These are phyloP conservation scores for Ormyrus pomaceus DNA, from an alignment of 2,888 invertebrate species.

Conservation along the genomic window DNA sequence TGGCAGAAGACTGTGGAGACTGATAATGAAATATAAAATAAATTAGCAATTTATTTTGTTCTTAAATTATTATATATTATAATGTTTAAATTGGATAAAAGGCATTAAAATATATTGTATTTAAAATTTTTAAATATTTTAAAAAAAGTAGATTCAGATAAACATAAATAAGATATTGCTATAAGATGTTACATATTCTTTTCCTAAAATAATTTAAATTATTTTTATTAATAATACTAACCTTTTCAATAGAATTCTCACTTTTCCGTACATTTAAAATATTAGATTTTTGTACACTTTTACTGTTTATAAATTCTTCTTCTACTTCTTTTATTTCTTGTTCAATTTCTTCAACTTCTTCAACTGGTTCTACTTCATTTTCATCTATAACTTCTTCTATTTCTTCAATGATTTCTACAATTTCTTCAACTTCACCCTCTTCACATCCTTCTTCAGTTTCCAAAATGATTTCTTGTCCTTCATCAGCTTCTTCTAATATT, in stretches of 20 bases:
- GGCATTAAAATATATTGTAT: background rate
- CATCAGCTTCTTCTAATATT: constrained; percentile 63
- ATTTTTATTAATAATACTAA: constrained; percentile 19
- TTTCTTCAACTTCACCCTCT: constrained; percentile 63
- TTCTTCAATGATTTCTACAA: constrained; percentile 71
- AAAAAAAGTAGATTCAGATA: background rate
- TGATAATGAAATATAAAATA: constrained; percentile 14
- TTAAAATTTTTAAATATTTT: background rate
- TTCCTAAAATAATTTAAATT: background rate
- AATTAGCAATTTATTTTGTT: background rate
- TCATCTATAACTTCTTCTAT: constrained; percentile 70
- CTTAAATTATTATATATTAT: background rate
- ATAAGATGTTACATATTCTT: constrained; percentile 17
- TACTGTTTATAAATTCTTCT: constrained; percentile 43
- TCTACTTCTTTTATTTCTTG: constrained; percentile 38
- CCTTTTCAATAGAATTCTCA: constrained; percentile 6
- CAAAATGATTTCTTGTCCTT: constrained; percentile 68
- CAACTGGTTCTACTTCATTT: constrained; percentile 25
- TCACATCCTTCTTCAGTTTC: constrained; percentile 64
- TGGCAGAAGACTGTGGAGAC: background rate
- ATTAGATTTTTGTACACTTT: constrained; percentile 26
- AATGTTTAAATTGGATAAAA: background rate
- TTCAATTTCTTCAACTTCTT: constrained; percentile 51
- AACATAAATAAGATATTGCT: constrained; percentile 12
- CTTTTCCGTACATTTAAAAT: constrained; percentile 9